Conservation (phyloP, 2,113 vertebrate genomes). For the Strix uralensis region DNA sequence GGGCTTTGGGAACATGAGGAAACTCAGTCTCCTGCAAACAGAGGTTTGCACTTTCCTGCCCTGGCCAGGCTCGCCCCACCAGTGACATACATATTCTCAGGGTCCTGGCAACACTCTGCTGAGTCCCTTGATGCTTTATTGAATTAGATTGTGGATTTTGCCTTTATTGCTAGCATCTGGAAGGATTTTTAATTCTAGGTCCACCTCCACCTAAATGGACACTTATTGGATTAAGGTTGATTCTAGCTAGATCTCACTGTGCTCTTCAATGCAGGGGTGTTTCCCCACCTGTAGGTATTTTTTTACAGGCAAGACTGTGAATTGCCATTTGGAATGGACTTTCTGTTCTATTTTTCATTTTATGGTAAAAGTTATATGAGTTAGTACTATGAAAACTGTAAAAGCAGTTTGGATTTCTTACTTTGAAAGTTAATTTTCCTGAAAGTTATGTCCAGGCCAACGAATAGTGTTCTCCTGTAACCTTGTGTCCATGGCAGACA, state of each 20-base stretch:
- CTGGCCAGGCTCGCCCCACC: background rate
- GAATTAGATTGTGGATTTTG: background rate
- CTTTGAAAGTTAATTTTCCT: background rate
- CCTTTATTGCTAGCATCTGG: background rate
- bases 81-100: background rate
- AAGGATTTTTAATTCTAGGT: background rate
- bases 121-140: background rate
- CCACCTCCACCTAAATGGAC: background rate
- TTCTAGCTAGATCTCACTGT: background rate
- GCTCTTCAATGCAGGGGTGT: background rate
- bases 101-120: rapidly evolving
- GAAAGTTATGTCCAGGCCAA: background rate
- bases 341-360: background rate
- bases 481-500: rapidly evolving
- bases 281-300: background rate
- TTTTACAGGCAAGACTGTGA: background rate
- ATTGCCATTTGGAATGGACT: background rate
- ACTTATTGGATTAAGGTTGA: background rate
- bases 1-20: background rate
- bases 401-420: background rate
- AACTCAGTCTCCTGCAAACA: background rate
- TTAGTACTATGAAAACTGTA: background rate
- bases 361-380: background rate
- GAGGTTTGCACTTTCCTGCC: background rate
- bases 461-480: background rate